Evolutionary conservation across 2,888 invertebrate species (phyloP).

Genomic region (Cheiracanthium punctorium): DNA sequence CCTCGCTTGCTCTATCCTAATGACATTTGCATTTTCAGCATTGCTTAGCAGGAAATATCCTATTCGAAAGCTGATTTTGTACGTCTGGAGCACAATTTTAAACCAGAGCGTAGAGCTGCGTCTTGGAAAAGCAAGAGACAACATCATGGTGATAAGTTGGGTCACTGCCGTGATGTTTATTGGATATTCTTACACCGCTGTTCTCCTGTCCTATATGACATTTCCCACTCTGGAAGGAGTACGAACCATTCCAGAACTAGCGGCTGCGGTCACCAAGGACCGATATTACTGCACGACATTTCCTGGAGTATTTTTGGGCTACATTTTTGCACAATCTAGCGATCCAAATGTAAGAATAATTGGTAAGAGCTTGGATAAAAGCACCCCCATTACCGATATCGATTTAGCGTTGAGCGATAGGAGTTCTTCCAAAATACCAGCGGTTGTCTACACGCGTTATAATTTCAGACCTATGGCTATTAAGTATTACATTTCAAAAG

Average conservation of each 20-base stretch:
- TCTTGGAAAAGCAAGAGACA: neutral
- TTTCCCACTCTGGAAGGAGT: conserved; percentile 16
- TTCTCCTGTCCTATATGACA: conserved; percentile 5
- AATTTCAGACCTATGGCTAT: too few relatives aligned
- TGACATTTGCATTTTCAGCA: neutral
- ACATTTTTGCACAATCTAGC: too few relatives aligned
- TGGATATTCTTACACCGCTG: conserved; percentile 17
- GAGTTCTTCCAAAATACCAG: too few relatives aligned
- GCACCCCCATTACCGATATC: too few relatives aligned
- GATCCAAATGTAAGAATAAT: too few relatives aligned
- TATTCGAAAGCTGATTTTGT: neutral
- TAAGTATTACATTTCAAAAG: too few relatives aligned
- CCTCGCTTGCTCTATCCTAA: neutral
- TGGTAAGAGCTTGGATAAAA: too few relatives aligned
- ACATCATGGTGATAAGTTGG: neutral
- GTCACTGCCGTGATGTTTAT: conserved; percentile 6
- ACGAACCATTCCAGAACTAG: conserved; percentile 9
- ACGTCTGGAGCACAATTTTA: neutral
- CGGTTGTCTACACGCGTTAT: too few relatives aligned
- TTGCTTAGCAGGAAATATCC: neutral
- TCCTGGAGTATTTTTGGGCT: too few relatives aligned
- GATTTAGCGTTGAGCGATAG: too few relatives aligned
- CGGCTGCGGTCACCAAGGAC: neutral
- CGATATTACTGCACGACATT: conserved; percentile 16
- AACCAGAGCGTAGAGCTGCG: neutral